These are phyloP conservation scores for Hemicrepidius hirtus DNA, from an alignment of 2,888 invertebrate species.

Conservation along the genomic window DNA sequence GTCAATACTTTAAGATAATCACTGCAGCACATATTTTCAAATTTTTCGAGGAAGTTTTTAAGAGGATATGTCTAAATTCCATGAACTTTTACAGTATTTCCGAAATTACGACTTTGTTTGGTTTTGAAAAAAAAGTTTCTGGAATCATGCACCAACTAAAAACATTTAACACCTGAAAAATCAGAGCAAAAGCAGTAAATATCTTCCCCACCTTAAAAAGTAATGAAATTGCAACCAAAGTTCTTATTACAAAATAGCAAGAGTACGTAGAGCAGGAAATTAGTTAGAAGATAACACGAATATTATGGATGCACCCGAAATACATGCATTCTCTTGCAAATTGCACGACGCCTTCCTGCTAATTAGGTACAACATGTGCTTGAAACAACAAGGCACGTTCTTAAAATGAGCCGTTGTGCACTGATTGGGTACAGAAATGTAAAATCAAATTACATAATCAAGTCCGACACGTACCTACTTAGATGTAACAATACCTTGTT, in stretches of 20 bases:
- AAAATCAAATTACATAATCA: slow-evolving; percentile 33
- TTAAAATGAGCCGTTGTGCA: slow-evolving; percentile 12
- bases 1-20: no score
- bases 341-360: slow-evolving; percentile 17
- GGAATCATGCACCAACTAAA: no score
- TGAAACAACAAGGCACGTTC: slow-evolving; percentile 18
- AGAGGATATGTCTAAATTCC: no score
- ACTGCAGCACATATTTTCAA: no score
- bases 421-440: slow-evolving; percentile 20
- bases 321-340: slow-evolving; percentile 10
- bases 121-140: no score
- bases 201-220: no score
- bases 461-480: slow-evolving; percentile 9
- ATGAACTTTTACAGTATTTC: no score
- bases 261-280: background rate
- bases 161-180: no score
- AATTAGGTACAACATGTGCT: slow-evolving; percentile 22
- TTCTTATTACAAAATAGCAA: background rate
- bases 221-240: background rate
- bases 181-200: no score
- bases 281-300: slow-evolving; percentile 14
- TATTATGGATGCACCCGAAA: slow-evolving; percentile 19
- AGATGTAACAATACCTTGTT: background rate
- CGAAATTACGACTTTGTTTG: no score
- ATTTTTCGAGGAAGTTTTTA: no score